Conservation (phyloP, 1,140 invertebrate genomes). For the Plodia interpunctella region DNA sequence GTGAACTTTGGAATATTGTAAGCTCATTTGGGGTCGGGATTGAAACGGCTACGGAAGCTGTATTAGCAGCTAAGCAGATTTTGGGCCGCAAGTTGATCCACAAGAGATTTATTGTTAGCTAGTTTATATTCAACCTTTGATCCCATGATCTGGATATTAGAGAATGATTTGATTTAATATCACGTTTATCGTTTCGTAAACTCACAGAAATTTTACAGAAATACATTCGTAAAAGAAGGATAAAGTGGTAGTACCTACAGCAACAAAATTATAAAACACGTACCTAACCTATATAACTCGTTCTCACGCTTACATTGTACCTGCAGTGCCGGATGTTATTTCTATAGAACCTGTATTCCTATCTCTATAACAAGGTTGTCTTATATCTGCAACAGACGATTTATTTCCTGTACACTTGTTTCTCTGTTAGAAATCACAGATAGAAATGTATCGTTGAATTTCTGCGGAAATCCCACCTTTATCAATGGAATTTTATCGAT, state of each 20-base stretch:
- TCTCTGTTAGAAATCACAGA: conserved; percentile 4
- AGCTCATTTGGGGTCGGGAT: conserved; percentile 52
- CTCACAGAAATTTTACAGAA: too few species aligned
- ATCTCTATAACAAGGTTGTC: not conserved
- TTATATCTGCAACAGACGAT: not conserved
- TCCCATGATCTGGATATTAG: not conserved
- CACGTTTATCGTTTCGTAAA: too few species aligned
- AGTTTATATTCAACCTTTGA: conserved; percentile 6
- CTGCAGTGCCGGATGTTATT: not conserved
- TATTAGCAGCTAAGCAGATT: conserved; percentile 11
- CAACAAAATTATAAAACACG: not conserved
- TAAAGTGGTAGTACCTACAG: too few species aligned
- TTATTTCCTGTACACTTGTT: not conserved
- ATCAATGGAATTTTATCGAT: conserved; percentile 52
- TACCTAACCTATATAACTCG: not conserved
- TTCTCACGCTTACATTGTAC: not conserved
- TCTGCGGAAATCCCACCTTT: conserved; percentile 1
- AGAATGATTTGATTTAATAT: too few species aligned
- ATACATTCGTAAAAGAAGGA: too few species aligned
- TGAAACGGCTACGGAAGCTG: conserved; percentile 33
- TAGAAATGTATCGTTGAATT: not conserved
- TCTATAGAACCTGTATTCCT: not conserved
- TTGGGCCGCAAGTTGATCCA: not conserved
- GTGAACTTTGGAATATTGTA: conserved; percentile 66
- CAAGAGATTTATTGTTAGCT: not conserved